Evolutionary conservation across 1,140 invertebrate species (phyloP).

Genomic region (Ericerus pela): DNA sequence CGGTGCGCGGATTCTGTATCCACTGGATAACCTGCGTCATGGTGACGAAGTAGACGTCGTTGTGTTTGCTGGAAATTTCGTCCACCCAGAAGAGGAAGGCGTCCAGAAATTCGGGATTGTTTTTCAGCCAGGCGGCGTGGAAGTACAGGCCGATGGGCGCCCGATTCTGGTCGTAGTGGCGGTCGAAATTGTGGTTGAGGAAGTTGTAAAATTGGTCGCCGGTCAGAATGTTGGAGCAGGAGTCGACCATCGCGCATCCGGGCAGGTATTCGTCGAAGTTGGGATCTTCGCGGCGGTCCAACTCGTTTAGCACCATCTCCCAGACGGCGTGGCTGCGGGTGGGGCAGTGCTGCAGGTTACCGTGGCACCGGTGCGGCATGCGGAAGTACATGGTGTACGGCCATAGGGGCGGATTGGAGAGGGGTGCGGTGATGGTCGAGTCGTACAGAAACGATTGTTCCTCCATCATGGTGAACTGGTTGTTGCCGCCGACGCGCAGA

Average conservation of each 20-base stretch:
- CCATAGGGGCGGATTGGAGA: slow-evolving; percentile 86
- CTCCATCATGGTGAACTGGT: slow-evolving; percentile 96
- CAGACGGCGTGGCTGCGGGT: slow-evolving; percentile 83
- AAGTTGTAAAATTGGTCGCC: slow-evolving; percentile 93
- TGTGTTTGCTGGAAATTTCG: slow-evolving; percentile 69
- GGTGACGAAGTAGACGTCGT: slow-evolving; percentile 93
- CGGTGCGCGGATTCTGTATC: slow-evolving; percentile 81
- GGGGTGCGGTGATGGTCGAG: slow-evolving; percentile 82
- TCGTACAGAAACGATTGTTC: slow-evolving; percentile 92
- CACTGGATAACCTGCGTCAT: slow-evolving; percentile 94
- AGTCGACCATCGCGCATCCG: slow-evolving; percentile 92
- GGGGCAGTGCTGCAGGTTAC: slow-evolving; percentile 82
- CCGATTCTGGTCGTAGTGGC: slow-evolving; percentile 86
- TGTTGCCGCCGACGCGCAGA: slow-evolving; percentile 82
- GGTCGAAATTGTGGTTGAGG: slow-evolving; percentile 87
- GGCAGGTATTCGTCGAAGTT: slow-evolving; percentile 79
- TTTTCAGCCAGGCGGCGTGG: slow-evolving; percentile 90
- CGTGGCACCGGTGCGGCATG: slow-evolving; percentile 91
- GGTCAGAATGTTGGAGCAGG: slow-evolving; percentile 82
- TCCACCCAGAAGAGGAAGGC: slow-evolving; percentile 91
- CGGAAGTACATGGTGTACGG: slow-evolving; percentile 96
- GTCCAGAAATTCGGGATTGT: slow-evolving; percentile 84
- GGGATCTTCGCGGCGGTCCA: slow-evolving; percentile 82
- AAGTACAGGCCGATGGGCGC: slow-evolving; percentile 87
- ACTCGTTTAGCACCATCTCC: slow-evolving; percentile 97